phyloP scores from a whole-genome alignment of 2,888 invertebrate species.

The Cristatella mucedo region DNA sequence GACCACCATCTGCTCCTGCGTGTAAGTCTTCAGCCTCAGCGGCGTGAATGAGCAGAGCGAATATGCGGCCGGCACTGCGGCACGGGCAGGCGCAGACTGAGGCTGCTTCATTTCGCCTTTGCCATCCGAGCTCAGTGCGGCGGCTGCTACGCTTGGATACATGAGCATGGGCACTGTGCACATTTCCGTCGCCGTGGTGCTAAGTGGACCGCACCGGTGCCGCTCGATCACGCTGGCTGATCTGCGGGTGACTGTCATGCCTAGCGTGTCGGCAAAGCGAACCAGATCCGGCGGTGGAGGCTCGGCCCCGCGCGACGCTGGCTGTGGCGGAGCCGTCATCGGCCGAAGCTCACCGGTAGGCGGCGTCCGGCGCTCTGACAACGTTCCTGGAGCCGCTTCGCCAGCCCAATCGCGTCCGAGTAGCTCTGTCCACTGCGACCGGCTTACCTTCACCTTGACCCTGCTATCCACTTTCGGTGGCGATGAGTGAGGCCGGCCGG shows the following conservation, averaged over 20 bases:
- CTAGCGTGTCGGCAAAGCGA: not conserved
- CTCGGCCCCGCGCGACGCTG: slow-evolving; percentile 14
- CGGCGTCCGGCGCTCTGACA: slow-evolving; percentile 2
- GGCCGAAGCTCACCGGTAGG: slow-evolving; percentile 1
- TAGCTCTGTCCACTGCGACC: too few species aligned
- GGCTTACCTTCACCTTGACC: slow-evolving; percentile 17
- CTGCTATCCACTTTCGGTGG: slow-evolving; percentile 31
- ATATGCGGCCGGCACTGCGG: too few species aligned
- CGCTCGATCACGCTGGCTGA: not conserved
- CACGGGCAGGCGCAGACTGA: too few species aligned
- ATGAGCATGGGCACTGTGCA: slow-evolving; percentile 30
- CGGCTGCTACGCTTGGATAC: slow-evolving; percentile 25
- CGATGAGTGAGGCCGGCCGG: slow-evolving; percentile 24
- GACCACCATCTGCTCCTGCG: too few species aligned
- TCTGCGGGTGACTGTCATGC: not conserved
- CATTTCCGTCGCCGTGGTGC: slow-evolving; percentile 19
- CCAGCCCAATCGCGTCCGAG: slow-evolving; percentile 3
- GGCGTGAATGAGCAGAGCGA: slow-evolving; percentile 1
- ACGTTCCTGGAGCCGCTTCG: not conserved
- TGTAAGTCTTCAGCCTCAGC: slow-evolving; percentile 1
- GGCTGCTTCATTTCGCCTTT: slow-evolving; percentile 6
- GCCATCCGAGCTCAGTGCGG: too few species aligned
- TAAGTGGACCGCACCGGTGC: slow-evolving; percentile 9
- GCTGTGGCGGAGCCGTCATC: slow-evolving; percentile 14
- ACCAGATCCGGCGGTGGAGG: not conserved